These are phyloP conservation scores for Lysandra coridon DNA, from an alignment of 2,888 invertebrate genomes.

Conservation along the genomic window DNA sequence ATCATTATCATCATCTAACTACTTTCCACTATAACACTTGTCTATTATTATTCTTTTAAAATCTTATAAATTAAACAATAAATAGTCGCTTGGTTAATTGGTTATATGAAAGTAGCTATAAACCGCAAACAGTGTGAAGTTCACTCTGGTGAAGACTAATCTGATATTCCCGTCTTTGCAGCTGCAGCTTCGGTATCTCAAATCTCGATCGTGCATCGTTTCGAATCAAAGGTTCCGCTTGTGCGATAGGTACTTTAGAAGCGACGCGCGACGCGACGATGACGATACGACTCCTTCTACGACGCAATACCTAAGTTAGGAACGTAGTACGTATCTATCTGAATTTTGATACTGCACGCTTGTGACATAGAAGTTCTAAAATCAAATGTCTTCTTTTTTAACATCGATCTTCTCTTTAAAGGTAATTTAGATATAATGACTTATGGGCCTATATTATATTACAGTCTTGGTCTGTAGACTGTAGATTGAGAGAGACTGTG, in stretches of 20 bases:
- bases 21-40: too few relatives aligned
- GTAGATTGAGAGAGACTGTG: too few relatives aligned
- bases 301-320: not conserved
- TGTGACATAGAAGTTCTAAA: not conserved
- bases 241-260: constrained; percentile 29
- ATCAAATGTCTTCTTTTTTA: not conserved
- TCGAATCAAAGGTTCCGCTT: constrained; percentile 42
- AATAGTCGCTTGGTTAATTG: not conserved
- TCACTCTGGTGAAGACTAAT: constrained; percentile 27
- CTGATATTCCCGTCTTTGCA: constrained; percentile 38
- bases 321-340: too few relatives aligned
- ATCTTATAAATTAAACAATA: too few relatives aligned
- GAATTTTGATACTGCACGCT: not conserved
- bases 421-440: too few relatives aligned
- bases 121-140: constrained; percentile 17
- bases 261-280: constrained; percentile 36
- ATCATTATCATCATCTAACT: too few relatives aligned
- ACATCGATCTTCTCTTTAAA: too few relatives aligned
- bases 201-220: constrained; percentile 38
- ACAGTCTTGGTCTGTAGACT: too few relatives aligned
- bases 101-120: not conserved
- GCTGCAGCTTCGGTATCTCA: constrained; percentile 38
- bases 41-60: too few relatives aligned
- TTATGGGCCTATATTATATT: too few relatives aligned
- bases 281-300: constrained; percentile 34